Evolutionary conservation across 2,888 invertebrate species (phyloP).

Genomic region (Pedicia rivosa): DNA sequence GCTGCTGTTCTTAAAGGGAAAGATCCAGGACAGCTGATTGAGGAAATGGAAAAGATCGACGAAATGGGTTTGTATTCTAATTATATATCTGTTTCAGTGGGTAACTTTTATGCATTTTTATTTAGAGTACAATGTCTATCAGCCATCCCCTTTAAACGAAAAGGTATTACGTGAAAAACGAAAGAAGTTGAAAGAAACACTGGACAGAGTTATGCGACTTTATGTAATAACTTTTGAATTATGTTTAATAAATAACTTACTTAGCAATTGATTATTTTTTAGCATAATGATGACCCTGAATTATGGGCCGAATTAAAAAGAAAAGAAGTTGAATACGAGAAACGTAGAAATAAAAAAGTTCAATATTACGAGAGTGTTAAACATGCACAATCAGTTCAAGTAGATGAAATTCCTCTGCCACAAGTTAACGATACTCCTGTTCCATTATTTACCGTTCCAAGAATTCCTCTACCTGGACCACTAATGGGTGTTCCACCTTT

Average conservation of each 20-base stretch:
- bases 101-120: too few relatives aligned
- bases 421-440: constrained; percentile 30
- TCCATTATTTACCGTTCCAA: constrained; percentile 25
- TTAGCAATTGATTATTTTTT: constrained; percentile 13
- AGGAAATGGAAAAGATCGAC: constrained; percentile 95
- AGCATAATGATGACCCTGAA: constrained; percentile 94
- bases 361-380: constrained; percentile 91
- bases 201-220: constrained; percentile 84
- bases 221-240: constrained; percentile 58
- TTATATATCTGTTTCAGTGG: too few relatives aligned
- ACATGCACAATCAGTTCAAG: constrained; percentile 85
- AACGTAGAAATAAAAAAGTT: constrained; percentile 68
- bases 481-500: constrained; percentile 21
- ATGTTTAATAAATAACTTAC: neutral
- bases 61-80: constrained; percentile 67
- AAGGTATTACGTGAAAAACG: constrained; percentile 93
- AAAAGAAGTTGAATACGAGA: constrained; percentile 85
- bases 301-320: constrained; percentile 84
- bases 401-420: constrained; percentile 91
- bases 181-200: constrained; percentile 87
- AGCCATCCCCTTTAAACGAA: constrained; percentile 89
- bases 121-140: constrained; percentile 84
- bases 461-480: constrained; percentile 25
- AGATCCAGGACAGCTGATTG: constrained; percentile 87
- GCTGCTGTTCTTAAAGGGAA: constrained; percentile 96